Evolutionary conservation across 2,797 vertebrate genomes (phyloP), one percentile per base, ranked within the genome.

Genomic region (Lycodopsis pacificus): DNA sequence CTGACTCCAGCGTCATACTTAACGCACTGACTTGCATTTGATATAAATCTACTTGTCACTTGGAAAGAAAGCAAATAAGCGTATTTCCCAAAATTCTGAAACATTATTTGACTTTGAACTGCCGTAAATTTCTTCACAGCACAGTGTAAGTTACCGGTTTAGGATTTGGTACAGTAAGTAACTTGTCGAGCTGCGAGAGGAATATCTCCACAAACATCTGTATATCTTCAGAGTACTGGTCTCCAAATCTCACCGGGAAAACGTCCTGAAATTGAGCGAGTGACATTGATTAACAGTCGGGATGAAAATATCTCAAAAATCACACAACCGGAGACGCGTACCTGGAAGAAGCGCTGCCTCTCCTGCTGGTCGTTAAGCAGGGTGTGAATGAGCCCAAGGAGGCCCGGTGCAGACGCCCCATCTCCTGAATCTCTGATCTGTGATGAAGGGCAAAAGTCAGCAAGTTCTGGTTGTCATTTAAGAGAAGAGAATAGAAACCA

Each of bases 171-270:
- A 71, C 2, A 5, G 87, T 83, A 7, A 94, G 70, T 46, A 89
- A 74, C 63, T 77, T 90, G 63, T 94, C 90, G 57, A 94, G 77
- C 36, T 86, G 88, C 76, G 71, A 82, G 65, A 94, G 58, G 32
- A 93, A 70, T 27, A 63, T 66, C 62, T 59, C 27, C 22, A 75
- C 40, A 44, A 82, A 76, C 54, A 9, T 62, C 71, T 79, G 53
- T 15, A 82, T 30, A 7, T 77, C 80, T 62, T 82, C 32, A 53
- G 44, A 36, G 32, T 93, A 94, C 19, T 77, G 15, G 53, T 91
- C 88, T 12, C 93, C 91, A 71, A 93, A 94, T 36, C 91, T 91
- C 2, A 77, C 77, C 61, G 88, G 82, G 56, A 94, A 89, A 54
- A 80, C 71, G 51, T 92, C 49, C 81, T 51, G 13, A 51, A 51